Conservation (phyloP, 2,888 invertebrate genomes). For the Clanis bilineata region DNA sequence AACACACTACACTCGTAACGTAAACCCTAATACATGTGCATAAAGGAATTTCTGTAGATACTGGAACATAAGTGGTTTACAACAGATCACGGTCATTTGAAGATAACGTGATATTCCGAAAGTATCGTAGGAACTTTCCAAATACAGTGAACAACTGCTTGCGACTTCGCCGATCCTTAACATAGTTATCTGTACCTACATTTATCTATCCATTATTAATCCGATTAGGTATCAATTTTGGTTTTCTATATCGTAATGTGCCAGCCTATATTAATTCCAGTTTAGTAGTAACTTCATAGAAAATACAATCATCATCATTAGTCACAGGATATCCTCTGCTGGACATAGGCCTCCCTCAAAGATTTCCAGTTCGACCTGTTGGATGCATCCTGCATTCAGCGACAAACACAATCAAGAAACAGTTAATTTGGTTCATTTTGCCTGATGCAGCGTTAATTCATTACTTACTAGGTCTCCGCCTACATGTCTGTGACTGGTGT, state of each 20-base stretch:
- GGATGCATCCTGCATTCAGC: no score
- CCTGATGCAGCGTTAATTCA: not conserved
- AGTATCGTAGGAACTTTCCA: conserved; percentile 29
- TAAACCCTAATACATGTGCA: conserved; percentile 23
- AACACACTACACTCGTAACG: conserved; percentile 23
- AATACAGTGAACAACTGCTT: not conserved
- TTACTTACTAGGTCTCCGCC: not conserved
- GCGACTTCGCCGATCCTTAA: not conserved
- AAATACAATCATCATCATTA: no score
- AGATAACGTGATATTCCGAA: conserved; percentile 25
- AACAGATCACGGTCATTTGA: conserved; percentile 20
- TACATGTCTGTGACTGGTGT: not conserved
- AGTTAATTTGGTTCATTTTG: not conserved
- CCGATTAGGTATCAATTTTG: not conserved
- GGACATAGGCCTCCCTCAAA: no score
- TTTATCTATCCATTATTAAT: not conserved
- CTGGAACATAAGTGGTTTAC: conserved; percentile 16
- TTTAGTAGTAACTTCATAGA: no score
- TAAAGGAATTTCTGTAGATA: conserved; percentile 24
- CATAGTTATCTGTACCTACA: not conserved
- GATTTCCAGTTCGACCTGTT: no score
- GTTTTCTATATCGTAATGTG: not conserved
- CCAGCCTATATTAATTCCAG: not conserved
- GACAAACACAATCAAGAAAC: no score
- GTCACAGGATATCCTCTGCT: no score